Evolutionary conservation across 1,140 invertebrate genomes (phyloP), one percentile per base, ranked within the genome.

Genomic region (Pantala flavescens): DNA sequence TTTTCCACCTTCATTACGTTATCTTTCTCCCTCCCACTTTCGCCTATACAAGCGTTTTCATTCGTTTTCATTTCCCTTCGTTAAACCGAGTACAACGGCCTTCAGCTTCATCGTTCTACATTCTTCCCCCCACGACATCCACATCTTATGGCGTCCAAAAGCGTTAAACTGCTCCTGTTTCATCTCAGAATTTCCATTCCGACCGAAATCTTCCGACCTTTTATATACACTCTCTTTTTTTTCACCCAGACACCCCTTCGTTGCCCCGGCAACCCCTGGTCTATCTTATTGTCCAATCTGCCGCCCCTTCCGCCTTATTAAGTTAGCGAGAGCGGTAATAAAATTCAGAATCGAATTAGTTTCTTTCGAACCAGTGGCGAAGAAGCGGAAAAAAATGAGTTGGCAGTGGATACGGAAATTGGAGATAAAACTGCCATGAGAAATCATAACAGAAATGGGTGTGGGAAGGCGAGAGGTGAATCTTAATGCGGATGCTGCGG

Each of bases 271-370:
- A 63, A 12, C 49, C n/a, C 49, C 49, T 19, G n/a, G n/a, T 16
- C 49, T 63, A 63, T 63, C 16, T 21, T 63, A 19, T 63, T 63
- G 49, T 63, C 49, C 49, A 63, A 63, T 63, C 14, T 63, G 1
- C n/a, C 49, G 16, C 49, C 49, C 16, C 49, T 63, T 16, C n/a
- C 49, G 49, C n/a, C 49, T 63, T 63, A 63, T 63, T 63, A 21
- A 16, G 49, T 63, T 63, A 63, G 49, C 49, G 14, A 21, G 49
- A 63, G 49, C n/a, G 49, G 49, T 21, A 63, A 21, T 63, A 63
- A 19, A 63, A 63, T 63, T 63, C 49, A 21, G 49, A 63, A 63
- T 63, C 49, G 49, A 63, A 63, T 63, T 63, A 63, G 49, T 63
- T 63, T 19, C n/a, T 21, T 63, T 63, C 49, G 49, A 63, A 63